Evolutionary conservation across 2,113 vertebrate species (phyloP), one percentile per base, ranked within the genome.

Genomic region (Tragelaphus strepsiceros): DNA sequence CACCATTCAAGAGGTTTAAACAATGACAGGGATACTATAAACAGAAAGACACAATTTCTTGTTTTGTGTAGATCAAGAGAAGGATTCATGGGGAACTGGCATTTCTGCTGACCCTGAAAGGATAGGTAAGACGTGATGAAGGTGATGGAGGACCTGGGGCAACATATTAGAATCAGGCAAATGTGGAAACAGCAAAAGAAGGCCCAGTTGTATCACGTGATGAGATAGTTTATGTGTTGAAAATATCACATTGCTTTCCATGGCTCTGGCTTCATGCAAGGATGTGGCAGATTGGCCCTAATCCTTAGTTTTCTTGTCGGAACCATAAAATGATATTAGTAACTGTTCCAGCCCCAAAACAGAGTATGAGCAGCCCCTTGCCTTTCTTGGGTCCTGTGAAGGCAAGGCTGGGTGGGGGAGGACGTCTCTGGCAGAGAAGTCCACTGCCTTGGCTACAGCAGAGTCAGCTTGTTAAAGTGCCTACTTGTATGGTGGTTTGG

Each of bases 311-410:
- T 85, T 53, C 85, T 92, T 67, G 3, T 32, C 12, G 1, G 35
- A 46, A 30, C 35, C 11, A 22, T 24, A 30, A 61, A 28, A 28
- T 28, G 26, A 13, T 19, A 71, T 28, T 9, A 39, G 24, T 12
- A 24, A 16, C 13, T 24, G 30, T 28, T 56, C 28, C 30, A 49
- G 49, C 26, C 21, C 24, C 16, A 0, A 10, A 14, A 3, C 9
- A 10, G 26, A 49, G 9, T 30, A 2, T 3, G 6, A 43, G 35
- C 3, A 0, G 21, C 58, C 4, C 4, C 3, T 13, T 12, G 4
- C 0, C 3, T 82, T 35, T 49, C 77, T 56, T 15, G 10, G 26
- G 46, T 58, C 11, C 53, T 64, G 39, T 19, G 14, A 54, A 74
- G 58, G 53, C 24, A 21, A 2, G 32, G 39, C 62, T 32, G 26